These are phyloP conservation scores for Agrotis clavis DNA, from an alignment of 2,888 invertebrate species.

Conservation along the genomic window DNA sequence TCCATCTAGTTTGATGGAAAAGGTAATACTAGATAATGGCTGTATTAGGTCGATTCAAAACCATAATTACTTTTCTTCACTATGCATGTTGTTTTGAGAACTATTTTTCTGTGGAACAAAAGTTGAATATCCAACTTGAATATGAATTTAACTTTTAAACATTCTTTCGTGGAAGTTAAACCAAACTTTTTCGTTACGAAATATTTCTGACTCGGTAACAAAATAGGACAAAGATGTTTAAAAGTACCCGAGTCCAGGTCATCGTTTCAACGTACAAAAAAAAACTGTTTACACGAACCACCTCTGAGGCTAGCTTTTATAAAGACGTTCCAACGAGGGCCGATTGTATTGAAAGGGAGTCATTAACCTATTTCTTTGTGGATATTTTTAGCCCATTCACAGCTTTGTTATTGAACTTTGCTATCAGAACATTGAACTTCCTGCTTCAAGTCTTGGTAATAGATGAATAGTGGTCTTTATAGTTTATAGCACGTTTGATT, in stretches of 20 bases:
- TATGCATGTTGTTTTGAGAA: not conserved
- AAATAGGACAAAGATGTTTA: constrained; percentile 24
- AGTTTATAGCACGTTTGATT: constrained; percentile 49
- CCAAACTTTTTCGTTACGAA: constrained; percentile 18
- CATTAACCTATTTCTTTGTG: constrained; percentile 84
- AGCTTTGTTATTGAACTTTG: constrained; percentile 72
- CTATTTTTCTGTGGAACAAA: not conserved
- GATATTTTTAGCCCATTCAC: constrained; percentile 83
- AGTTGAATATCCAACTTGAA: not conserved
- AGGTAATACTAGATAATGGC: constrained; percentile 12
- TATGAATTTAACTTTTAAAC: not conserved
- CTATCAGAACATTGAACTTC: constrained; percentile 72
- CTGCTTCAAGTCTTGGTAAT: constrained; percentile 49
- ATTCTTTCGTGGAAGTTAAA: constrained; percentile 44
- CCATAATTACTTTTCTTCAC: not conserved
- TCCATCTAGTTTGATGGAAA: constrained; percentile 33
- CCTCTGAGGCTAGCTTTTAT: constrained; percentile 52
- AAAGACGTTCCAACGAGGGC: constrained; percentile 63
- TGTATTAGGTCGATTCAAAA: constrained; percentile 19
- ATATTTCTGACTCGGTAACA: constrained; percentile 28
- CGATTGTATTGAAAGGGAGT: constrained; percentile 78
- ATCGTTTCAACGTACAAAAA: constrained; percentile 39
- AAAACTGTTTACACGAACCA: constrained; percentile 52
- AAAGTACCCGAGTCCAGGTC: constrained; percentile 18
- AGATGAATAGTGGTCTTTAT: constrained; percentile 38